These are phyloP conservation scores for Micrastur ruficollis DNA, from an alignment of 2,797 vertebrate species.

Conservation along the genomic window DNA sequence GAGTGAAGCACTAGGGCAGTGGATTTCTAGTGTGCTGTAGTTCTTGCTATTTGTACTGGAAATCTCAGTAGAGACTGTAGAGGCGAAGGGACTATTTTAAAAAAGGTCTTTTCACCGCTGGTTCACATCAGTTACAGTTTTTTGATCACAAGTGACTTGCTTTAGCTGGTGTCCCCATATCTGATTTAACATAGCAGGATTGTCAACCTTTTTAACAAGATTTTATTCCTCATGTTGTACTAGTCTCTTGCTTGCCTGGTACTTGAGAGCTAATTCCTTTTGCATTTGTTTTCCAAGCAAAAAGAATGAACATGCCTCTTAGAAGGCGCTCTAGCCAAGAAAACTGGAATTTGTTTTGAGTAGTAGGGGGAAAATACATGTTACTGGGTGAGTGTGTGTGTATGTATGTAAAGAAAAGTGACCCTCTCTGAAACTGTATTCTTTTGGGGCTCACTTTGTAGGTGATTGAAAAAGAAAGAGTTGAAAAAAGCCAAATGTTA, in stretches of 20 bases:
- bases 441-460: conserved; percentile 53
- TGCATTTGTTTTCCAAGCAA: neutral
- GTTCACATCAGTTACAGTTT: neutral
- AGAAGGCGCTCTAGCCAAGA: neutral
- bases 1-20: neutral
- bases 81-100: neutral
- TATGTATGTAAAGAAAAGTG: neutral
- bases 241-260: neutral
- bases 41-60: neutral
- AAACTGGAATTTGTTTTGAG: neutral
- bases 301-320: neutral
- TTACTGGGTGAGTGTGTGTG: neutral
- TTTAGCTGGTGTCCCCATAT: neutral
- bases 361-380: neutral
- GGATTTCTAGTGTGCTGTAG: neutral
- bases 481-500: conserved; percentile 74
- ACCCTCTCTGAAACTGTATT: neutral
- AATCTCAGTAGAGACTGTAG: neutral
- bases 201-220: fast-evolving
- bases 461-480: conserved; percentile 80
- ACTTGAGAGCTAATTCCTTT: neutral
- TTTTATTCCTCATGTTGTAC: neutral
- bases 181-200: neutral
- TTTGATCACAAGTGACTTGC: neutral
- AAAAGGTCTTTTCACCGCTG: neutral